These are phyloP conservation scores for Varroa destructor DNA, from an alignment of 1,140 invertebrate genomes.

Conservation along the genomic window DNA sequence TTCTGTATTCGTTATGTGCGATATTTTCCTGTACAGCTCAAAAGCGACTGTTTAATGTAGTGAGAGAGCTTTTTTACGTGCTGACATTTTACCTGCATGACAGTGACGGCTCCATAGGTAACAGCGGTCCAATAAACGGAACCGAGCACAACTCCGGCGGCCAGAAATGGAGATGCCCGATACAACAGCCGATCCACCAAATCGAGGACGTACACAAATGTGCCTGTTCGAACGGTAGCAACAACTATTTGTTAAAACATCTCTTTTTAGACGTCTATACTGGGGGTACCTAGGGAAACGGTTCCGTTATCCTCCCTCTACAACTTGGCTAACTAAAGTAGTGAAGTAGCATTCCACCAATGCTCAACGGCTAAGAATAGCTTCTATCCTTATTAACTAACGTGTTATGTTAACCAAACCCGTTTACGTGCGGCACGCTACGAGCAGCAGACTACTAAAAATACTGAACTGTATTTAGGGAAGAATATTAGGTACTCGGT, in stretches of 20 bases:
- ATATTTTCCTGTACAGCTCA: too few relatives aligned
- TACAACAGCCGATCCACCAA: slow-evolving; percentile 72
- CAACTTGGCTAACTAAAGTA: neutral
- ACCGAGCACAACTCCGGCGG: slow-evolving; percentile 76
- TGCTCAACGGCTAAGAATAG: neutral
- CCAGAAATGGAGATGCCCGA: slow-evolving; percentile 79
- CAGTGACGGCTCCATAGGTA: slow-evolving; percentile 87
- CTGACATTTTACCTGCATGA: slow-evolving; percentile 62
- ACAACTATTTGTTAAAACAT: neutral
- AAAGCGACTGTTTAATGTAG: too few relatives aligned
- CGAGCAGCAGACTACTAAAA: slow-evolving; percentile 36
- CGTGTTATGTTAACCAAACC: too few relatives aligned
- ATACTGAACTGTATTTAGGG: slow-evolving; percentile 47
- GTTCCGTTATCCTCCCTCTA: too few relatives aligned
- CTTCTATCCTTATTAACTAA: too few relatives aligned
- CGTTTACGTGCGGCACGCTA: too few relatives aligned
- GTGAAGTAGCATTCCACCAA: neutral
- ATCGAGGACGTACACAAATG: slow-evolving; percentile 68
- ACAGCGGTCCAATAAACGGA: slow-evolving; percentile 93
- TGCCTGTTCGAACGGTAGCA: slow-evolving; percentile 44
- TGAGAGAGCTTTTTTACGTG: too few relatives aligned
- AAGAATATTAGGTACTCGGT: slow-evolving; percentile 88
- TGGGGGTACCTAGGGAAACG: slow-evolving; percentile 16
- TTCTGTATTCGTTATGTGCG: too few relatives aligned
- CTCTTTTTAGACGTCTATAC: slow-evolving; percentile 9